Base-by-base conservation (phyloP, 2,888 invertebrate genomes). In the Melolontha melolontha region DNA sequence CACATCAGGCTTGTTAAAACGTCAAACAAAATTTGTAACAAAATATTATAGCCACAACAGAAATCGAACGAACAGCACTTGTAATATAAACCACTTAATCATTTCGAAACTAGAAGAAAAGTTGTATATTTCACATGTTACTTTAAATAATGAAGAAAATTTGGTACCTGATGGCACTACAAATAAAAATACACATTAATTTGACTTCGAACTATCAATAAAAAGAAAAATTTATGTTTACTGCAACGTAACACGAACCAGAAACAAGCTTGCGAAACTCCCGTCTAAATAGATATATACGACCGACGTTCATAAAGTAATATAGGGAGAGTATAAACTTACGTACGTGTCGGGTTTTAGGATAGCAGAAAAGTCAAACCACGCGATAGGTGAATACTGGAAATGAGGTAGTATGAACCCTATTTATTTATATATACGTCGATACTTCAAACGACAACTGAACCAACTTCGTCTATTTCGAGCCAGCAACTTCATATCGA, bases 231-330 rank as follows among this genome's bases (percentile, higher is more conserved):
- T 49, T 49, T 49, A 49, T 49, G 22, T 49, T 49, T 49, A 49
- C 49, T 17, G 22, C 22, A 49, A 49, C 22, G 6, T 11, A 2
- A 22, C 49, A 22, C 49, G 22, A 49, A 49, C 11, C 17, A 16
- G 16, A 49, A 49, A 22, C 49, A 49, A 49, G 22, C 49, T 22
- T n/a, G 49, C 22, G 22, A 49, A 17, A 22, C 22, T 49, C 16
- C 49, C n/a, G 11, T 22, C 49, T 7, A 22, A 49, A 17, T 22
- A 16, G 49, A 49, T 49, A 17, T 49, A 49, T 49, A 34, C 34
- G 34, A 34, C n/a, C 49, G 49, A 22, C 49, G 49, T 49, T 49
- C 49, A 49, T 49, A 49, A 22, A 49, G 49, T 49, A 49, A 49
- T 49, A 49, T 22, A 49, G 11, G 49, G 49, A 16, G 22, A 49